A percentile compares a stretch with the other conserved stretches of the same genome.
Conservation (phyloP, 92 coral and sea anemone species). For the Palythoa grandiflora region DNA sequence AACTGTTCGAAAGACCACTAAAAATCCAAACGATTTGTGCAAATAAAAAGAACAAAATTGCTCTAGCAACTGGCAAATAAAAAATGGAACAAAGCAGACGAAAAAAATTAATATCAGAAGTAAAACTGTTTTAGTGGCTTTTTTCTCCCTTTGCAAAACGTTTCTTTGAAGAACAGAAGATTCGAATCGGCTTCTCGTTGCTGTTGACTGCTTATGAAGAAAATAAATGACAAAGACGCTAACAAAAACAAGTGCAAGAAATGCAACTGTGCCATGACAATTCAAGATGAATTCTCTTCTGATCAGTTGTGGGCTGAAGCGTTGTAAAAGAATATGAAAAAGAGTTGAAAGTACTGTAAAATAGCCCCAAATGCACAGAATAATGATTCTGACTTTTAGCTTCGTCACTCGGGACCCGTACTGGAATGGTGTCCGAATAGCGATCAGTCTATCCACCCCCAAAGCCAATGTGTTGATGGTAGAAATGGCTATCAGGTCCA, state of each 20-base stretch:
- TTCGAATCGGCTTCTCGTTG: background rate
- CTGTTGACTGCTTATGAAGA: background rate
- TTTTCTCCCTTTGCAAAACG: background rate
- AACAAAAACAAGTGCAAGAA: background rate
- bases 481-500: constrained; percentile 16
- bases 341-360: background rate
- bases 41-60: background rate
- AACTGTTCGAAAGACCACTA: background rate
- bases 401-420: background rate
- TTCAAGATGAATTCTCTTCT: background rate
- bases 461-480: constrained; percentile 8
- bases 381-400: background rate
- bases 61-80: constrained; percentile 16
- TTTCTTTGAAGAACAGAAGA: background rate
- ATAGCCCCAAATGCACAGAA: background rate
- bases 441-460: constrained; percentile 23
- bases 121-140: background rate
- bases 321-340: background rate
- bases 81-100: constrained; percentile 6
- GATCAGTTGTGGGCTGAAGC: background rate
- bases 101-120: background rate
- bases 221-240: background rate
- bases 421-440: background rate
- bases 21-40: background rate
- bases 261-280: background rate